These are phyloP conservation scores for Gari tellinella DNA, from an alignment of 2,888 invertebrate species.

Conservation along the genomic window DNA sequence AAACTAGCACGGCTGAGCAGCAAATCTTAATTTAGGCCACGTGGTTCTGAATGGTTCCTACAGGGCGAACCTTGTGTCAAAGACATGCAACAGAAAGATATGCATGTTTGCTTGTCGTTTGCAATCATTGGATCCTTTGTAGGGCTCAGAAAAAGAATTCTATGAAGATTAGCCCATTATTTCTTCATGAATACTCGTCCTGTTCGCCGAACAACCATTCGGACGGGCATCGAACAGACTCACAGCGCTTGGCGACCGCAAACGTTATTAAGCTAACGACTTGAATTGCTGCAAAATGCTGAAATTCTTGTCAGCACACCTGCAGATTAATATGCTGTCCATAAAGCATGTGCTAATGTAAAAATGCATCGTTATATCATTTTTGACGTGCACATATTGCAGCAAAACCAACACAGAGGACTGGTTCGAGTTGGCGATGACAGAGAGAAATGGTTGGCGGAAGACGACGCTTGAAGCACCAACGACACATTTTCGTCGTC, in stretches of 20 bases:
- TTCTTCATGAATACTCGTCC: slow-evolving; percentile 39
- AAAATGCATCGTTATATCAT: slow-evolving; percentile 51
- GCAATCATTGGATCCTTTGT: slow-evolving; percentile 54
- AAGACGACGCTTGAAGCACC: slow-evolving; percentile 18
- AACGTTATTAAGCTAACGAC: slow-evolving; percentile 28
- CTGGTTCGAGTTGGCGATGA: slow-evolving; percentile 12
- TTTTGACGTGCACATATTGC: slow-evolving; percentile 51
- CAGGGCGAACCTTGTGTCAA: slow-evolving; percentile 50
- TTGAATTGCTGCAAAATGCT: slow-evolving; percentile 26
- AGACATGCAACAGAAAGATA: slow-evolving; percentile 53
- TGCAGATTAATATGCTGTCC: slow-evolving; percentile 38
- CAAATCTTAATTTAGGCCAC: slow-evolving; percentile 65
- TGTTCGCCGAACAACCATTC: slow-evolving; percentile 32
- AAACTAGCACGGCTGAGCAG: slow-evolving; percentile 49
- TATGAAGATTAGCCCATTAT: slow-evolving; percentile 50
- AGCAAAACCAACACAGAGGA: slow-evolving; percentile 28
- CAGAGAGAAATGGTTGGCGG: slow-evolving; percentile 28
- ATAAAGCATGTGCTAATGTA: slow-evolving; percentile 10
- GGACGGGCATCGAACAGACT: slow-evolving; percentile 30
- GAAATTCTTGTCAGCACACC: slow-evolving; percentile 44
- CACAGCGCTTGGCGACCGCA: slow-evolving; percentile 26
- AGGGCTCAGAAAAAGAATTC: slow-evolving; percentile 48
- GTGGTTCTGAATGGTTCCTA: slow-evolving; percentile 53
- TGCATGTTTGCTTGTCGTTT: slow-evolving; percentile 58
- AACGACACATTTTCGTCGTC: slow-evolving; percentile 15